Percentiles rank a stretch among this genome's conserved stretches.
These are phyloP conservation scores for Pogoniulus pusillus DNA, from an alignment of 2,797 vertebrate species.

Conservation along the genomic window DNA sequence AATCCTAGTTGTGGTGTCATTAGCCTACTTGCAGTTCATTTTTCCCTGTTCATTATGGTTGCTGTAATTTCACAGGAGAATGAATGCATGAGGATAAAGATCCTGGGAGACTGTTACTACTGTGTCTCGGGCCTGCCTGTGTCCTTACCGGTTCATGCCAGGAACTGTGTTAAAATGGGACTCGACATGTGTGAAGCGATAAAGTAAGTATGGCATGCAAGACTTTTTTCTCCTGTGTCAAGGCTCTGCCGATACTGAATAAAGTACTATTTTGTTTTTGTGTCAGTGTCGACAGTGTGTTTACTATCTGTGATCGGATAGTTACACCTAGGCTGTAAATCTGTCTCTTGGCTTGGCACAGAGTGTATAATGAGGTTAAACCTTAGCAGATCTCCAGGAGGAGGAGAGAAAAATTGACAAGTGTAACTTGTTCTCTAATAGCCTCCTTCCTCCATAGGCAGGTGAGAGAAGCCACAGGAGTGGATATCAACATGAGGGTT, in stretches of 20 bases:
- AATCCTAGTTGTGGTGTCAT: neutral
- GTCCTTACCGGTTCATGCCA: slow-evolving; percentile 93
- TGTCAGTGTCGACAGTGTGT: neutral
- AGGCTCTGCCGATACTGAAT: neutral
- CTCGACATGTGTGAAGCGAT: slow-evolving; percentile 99
- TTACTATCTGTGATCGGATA: neutral
- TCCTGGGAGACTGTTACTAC: slow-evolving; percentile 98
- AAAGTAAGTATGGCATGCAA: slow-evolving; percentile 84
- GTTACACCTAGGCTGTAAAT: neutral
- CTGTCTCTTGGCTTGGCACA: neutral
- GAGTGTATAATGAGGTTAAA: neutral
- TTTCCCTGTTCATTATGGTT: neutral
- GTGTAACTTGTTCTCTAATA: neutral
- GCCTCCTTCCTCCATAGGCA: slow-evolving; percentile 74
- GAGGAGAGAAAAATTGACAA: neutral
- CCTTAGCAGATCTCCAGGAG: neutral
- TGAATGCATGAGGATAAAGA: slow-evolving; percentile 99
- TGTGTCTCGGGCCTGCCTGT: slow-evolving; percentile 97
- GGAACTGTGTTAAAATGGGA: slow-evolving; percentile 99
- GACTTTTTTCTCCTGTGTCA: neutral
- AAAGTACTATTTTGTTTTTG: neutral
- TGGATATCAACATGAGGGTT: slow-evolving; percentile 98
- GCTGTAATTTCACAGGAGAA: slow-evolving; percentile 84
- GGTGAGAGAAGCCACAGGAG: slow-evolving; percentile 93
- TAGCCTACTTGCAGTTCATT: neutral